A percentile compares a stretch with the other conserved stretches of the same genome.
Conservation (phyloP, 2,113 vertebrate species). For the Pyrgilauda ruficollis region DNA sequence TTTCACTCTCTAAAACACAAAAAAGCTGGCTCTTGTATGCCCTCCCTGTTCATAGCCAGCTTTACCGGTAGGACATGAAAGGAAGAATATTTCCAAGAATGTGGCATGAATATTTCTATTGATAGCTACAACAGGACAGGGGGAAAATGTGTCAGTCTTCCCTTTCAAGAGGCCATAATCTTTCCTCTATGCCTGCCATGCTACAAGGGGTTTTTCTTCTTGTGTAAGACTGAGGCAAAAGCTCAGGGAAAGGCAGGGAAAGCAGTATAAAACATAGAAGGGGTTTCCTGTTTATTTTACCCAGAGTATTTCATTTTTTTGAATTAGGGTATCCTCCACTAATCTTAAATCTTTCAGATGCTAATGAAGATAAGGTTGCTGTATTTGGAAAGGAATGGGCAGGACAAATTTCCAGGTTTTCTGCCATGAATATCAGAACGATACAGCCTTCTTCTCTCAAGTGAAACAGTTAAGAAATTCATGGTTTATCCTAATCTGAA, state of each 20-base stretch:
- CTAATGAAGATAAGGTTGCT: background rate
- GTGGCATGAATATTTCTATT: background rate
- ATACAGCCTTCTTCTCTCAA: slow-evolving; percentile 56
- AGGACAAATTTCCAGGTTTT: slow-evolving; percentile 56
- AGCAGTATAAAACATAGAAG: background rate
- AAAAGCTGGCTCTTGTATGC: background rate
- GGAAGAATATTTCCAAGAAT: background rate
- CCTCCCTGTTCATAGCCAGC: background rate
- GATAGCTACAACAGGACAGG: background rate
- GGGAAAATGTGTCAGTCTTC: background rate
- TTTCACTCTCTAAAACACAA: background rate
- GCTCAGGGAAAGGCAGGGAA: background rate
- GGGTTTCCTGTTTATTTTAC: background rate
- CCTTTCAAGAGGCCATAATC: background rate
- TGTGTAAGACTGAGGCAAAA: background rate
- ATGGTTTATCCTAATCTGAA: slow-evolving; percentile 66
- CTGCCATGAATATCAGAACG: slow-evolving; percentile 45
- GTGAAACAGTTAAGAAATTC: slow-evolving; percentile 59
- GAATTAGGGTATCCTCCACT: background rate
- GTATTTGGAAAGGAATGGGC: slow-evolving; percentile 24
- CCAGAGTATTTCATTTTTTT: background rate
- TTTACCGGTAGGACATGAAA: slow-evolving; percentile 15
- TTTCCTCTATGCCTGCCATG: background rate
- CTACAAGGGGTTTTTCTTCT: background rate
- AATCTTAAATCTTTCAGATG: slow-evolving; percentile 28